A percentile compares a stretch with the other conserved stretches of the same genome.
These are phyloP conservation scores for Lophius americanus DNA, from an alignment of 2,797 vertebrate genomes.

Conservation along the genomic window DNA sequence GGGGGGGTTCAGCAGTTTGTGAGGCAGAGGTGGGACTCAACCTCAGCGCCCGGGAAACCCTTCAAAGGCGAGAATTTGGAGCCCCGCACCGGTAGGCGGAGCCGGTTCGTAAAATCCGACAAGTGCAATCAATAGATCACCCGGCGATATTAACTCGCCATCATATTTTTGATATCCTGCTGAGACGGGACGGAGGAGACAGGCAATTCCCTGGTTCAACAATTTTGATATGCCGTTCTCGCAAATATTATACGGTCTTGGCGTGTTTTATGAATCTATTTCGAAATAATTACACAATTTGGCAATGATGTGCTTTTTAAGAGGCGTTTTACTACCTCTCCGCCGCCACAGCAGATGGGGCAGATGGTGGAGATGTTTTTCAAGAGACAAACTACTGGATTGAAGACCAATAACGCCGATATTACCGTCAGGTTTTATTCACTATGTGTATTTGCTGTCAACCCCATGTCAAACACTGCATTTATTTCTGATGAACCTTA, in stretches of 20 bases:
- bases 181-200: conserved; percentile 24
- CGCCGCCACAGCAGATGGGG: conserved; percentile 21
- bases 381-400: conserved; percentile 6
- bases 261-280: conserved; percentile 25
- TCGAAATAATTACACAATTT: conserved; percentile 41
- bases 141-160: conserved; percentile 47
- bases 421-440: conserved; percentile 23
- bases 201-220: conserved; percentile 29
- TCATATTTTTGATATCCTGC: conserved; percentile 52
- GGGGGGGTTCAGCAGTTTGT: conserved; percentile 33
- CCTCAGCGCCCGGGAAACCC: conserved; percentile 43
- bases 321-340: conserved; percentile 28
- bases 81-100: conserved; percentile 34
- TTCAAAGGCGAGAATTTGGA: conserved; percentile 29
- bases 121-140: conserved; percentile 64
- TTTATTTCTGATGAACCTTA: no score
- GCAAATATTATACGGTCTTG: conserved; percentile 18
- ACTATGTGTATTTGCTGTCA: no score
- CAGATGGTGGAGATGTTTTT: conserved; percentile 38
- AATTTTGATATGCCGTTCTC: neutral
- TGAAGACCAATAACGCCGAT: conserved; percentile 12
- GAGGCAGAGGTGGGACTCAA: conserved; percentile 63
- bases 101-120: conserved; percentile 62
- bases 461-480: no score
- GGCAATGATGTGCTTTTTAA: conserved; percentile 29